These are phyloP conservation scores for Cenopis cana DNA, from an alignment of 2,888 invertebrate genomes.

Conservation along the genomic window DNA sequence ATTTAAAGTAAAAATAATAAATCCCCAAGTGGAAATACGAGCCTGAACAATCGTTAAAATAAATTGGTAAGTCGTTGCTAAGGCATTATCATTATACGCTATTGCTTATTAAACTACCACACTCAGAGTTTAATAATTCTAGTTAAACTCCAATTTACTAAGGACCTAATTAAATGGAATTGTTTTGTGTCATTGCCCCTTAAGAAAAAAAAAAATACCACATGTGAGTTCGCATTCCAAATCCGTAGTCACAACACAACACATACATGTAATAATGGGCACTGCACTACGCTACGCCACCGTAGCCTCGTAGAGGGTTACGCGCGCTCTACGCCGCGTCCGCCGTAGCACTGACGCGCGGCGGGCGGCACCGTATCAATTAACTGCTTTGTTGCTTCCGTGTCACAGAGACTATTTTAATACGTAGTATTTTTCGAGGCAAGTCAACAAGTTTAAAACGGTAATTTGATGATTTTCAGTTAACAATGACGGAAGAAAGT, in stretches of 20 bases:
- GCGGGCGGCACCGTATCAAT: slow-evolving; percentile 72
- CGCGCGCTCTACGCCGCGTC: slow-evolving; percentile 74
- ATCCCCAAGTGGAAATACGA: not conserved
- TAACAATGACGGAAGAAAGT: no score
- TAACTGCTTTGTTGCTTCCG: slow-evolving; percentile 78
- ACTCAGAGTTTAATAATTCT: not conserved
- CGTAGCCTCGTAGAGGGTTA: slow-evolving; percentile 68
- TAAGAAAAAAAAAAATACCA: slow-evolving; percentile 34
- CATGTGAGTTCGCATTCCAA: slow-evolving; percentile 60
- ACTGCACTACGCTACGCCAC: slow-evolving; percentile 56
- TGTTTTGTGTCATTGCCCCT: not conserved
- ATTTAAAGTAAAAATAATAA: not conserved
- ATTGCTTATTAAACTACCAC: not conserved
- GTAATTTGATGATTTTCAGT: not conserved
- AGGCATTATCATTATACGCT: not conserved
- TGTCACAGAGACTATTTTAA: slow-evolving; percentile 63
- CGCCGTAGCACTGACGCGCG: slow-evolving; percentile 79
- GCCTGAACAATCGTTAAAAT: not conserved
- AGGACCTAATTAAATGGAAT: not conserved
- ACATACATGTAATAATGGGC: slow-evolving; percentile 52
- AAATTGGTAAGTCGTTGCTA: slow-evolving; percentile 1
- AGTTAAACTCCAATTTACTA: not conserved
- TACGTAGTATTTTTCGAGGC: slow-evolving; percentile 10
- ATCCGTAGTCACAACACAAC: slow-evolving; percentile 50
- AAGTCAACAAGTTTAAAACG: slow-evolving; percentile 7